Evolutionary conservation across 1,140 invertebrate genomes (phyloP).

Genomic region (Calosoma granatense): DNA sequence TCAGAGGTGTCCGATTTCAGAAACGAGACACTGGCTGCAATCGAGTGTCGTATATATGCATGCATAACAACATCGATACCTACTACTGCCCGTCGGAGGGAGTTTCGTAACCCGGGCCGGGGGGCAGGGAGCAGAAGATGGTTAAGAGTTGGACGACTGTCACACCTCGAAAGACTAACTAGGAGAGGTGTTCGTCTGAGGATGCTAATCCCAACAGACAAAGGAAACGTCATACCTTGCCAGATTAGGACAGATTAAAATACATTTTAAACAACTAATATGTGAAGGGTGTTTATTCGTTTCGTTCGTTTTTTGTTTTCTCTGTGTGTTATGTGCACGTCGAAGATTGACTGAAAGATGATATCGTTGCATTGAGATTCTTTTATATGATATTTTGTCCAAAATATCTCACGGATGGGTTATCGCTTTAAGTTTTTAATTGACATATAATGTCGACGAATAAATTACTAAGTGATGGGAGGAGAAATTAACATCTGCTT

Average conservation of each 20-base stretch:
- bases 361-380: neutral
- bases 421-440: conserved; percentile 7
- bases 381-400: neutral
- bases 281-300: conserved; percentile 6
- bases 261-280: conserved; percentile 21
- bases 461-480: neutral
- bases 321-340: too few relatives aligned
- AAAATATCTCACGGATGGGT: neutral
- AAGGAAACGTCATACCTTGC: conserved; percentile 17
- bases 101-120: too few relatives aligned
- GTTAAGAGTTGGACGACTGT: neutral
- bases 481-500: too few relatives aligned
- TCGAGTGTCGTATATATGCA: too few relatives aligned
- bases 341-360: neutral
- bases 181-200: conserved; percentile 12
- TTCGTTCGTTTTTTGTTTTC: neutral
- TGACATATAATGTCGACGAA: neutral
- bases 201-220: conserved; percentile 19
- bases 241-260: conserved; percentile 19
- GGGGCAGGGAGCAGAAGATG: neutral
- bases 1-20: too few relatives aligned
- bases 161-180: neutral
- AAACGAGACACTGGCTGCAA: too few relatives aligned
- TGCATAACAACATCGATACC: too few relatives aligned
- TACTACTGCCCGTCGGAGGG: too few relatives aligned